Base-by-base conservation (phyloP, 2,888 invertebrate genomes). In the Limnephilus marmoratus region DNA sequence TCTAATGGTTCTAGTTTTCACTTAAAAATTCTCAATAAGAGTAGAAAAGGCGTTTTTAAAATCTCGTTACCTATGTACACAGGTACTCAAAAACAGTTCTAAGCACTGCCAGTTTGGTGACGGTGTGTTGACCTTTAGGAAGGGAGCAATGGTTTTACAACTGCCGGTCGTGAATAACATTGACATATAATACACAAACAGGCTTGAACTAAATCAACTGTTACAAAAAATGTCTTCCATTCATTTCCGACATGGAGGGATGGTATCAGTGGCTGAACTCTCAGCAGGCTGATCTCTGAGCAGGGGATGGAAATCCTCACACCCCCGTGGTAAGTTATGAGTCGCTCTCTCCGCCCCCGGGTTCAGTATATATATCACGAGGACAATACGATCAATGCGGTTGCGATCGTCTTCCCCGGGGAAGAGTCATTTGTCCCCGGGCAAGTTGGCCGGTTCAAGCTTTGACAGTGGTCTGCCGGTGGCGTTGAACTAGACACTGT, bases 361-460 rank as follows among this genome's bases (percentile, higher is more conserved):
- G 81, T 34, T 13, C 82, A 15, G 34, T 13, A 82, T 31, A 82
- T 31, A 82, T 31, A 82, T 82, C 82, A 15, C 31, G 15, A 34
- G 34, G 34, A 82, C 82, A 82, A 82, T 82, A 82, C 82, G 82
- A 34, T 82, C 82, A 82, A 82, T 34, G 34, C 34, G 31, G 82
- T 18, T 31, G 34, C 34, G 82, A 82, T 82, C 81, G 13, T 49
- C 29, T 18, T 34, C 82, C 82, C 82, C 82, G 34, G 82, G 68
- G 68, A 68, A n/a, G 24, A 68, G 24, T 68, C 24, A 68, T 68
- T 68, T 68, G 68, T 68, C 68, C 68, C 68, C 24, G 24, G 24
- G 24, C 68, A 68, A 24, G 68, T 68, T 68, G 68, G 68, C 68
- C 68, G 68, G 24, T 68, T 68, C 68, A 68, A 24, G 68, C 24